Evolutionary conservation across 2,888 invertebrate genomes (phyloP), one percentile per base, ranked within the genome.

Genomic region (Acleris laterana): DNA sequence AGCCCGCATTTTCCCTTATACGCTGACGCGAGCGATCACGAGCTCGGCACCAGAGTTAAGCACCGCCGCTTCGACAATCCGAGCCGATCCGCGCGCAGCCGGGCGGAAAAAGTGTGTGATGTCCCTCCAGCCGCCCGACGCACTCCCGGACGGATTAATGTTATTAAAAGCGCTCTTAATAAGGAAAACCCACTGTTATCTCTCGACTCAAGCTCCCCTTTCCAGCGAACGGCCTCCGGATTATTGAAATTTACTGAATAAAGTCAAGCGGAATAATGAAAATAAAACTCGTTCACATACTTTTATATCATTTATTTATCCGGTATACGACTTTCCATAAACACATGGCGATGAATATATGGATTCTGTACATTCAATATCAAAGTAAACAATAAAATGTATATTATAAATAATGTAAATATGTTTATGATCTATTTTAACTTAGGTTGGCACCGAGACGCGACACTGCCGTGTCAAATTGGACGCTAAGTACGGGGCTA

Each of bases 311-410:
- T 90, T 89, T 90, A 90, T 89, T 88, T 82, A 83, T 87, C 80
- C 83, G 83, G 87, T 90, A 90, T 84, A 90, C 84, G 83, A 88
- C 78, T 83, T 32, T 85, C 84, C 86, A 88, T 87, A 88, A 84
- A 89, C 89, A 91, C 85, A 85, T 87, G 82, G 87, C 85, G 81
- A 88, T 88, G 86, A 83, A 84, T 87, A 85, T 81, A 87, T 82
- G 82, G 84, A 81, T 82, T 84, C 89, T 88, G 88, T 89, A 90
- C 90, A 90, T 84, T 82, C 79, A 85, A 86, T 90, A 90, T 88
- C 87, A 92, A 91, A 89, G 82, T 88, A 90, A 91, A 88, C 84
- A 84, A 84, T 89, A 84, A 77, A 83, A 87, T 87, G 83, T 87
- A 86, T 88, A 87, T 75, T 77, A 83, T 84, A 84, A 87, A 88